Conservation (phyloP, 2,797 vertebrate genomes). For the Karalla daura region DNA sequence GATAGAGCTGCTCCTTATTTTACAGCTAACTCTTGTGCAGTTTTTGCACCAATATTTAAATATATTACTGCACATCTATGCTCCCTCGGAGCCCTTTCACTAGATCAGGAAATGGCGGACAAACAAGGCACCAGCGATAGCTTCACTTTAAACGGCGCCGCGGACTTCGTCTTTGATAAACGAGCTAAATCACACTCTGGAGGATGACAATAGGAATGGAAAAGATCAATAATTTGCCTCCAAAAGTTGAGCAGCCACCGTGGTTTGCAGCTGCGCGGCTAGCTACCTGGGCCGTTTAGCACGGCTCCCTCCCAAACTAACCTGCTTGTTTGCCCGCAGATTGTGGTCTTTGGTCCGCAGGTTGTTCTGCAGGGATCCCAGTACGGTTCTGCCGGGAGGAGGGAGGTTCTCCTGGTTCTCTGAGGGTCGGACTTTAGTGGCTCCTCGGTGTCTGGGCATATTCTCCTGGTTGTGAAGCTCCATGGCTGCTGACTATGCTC, state of each 20-base stretch:
- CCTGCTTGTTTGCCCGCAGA: conserved; percentile 82
- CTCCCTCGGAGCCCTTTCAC: no score
- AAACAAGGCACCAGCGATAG: no score
- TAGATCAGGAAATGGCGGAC: no score
- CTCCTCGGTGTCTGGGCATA: conserved; percentile 65
- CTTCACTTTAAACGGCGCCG: rapidly evolving
- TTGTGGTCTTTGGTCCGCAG: conserved; percentile 68
- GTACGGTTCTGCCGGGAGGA: conserved; percentile 80
- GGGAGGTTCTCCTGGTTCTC: conserved; percentile 91
- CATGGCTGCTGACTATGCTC: conserved; percentile 74
- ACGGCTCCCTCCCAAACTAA: conserved; percentile 35
- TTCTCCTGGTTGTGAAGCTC: conserved; percentile 81
- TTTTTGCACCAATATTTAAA: no score
- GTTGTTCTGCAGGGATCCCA: conserved; percentile 86
- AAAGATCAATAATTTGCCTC: conserved; percentile 1
- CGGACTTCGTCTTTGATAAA: no score
- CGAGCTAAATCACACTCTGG: no score
- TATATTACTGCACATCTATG: no score
- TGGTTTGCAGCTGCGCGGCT: not conserved
- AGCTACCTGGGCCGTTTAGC: conserved; percentile 14
- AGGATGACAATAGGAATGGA: rapidly evolving
- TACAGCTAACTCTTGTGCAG: no score
- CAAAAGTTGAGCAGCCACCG: conserved; percentile 11
- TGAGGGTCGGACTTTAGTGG: conserved; percentile 54
- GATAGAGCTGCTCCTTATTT: no score